Evolutionary conservation across 1,140 invertebrate genomes (phyloP), one percentile per base, ranked within the genome.

Genomic region (Lysiphlebus fabarum): DNA sequence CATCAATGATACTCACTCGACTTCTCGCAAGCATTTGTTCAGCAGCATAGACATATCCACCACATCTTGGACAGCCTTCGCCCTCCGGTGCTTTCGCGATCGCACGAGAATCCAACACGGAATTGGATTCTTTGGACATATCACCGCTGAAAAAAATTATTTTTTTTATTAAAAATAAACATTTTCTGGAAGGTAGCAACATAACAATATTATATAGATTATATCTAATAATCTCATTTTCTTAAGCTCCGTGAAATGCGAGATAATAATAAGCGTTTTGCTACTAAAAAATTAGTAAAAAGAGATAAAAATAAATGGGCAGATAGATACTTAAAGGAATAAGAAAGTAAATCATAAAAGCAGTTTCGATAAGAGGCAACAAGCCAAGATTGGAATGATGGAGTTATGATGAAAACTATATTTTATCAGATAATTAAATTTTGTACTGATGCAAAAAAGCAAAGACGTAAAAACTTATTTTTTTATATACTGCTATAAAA

Each of bases 11-110:
- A 84, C 85, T 89, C 82, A 92, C 90, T 82, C 88, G 84, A 83
- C 92, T 92, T 67, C 90, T 85, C 61, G 92, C 92, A 70, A 95
- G 83, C 92, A 95, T 95, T 79, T 94, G 92, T 80, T 96, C 93
- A 51, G 93, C 93, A 60, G 91, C 92, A 78, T 95, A 96, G 17
- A 96, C 93, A 73, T 83, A 93, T 65, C 93, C 93, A 51, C 91
- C 92, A 74, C 93, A 96, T 62, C 92, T 83, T 26, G 93, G 93
- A 69, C 93, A 96, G 47, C 92, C 91, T 77, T 94, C 86, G 14
- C 91, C 91, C 65, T 90, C 87, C 26, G 90, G 89, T 40, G 90
- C 90, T 75, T 89, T 88, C n/a, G 89, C 89, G 70, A 92, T 90
- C 51, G 83, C 82, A 50, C 88, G 83, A 11, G 89, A 81, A 67